Evolutionary conservation across 2,797 vertebrate species (phyloP).

Genomic region (Mus spretus): DNA sequence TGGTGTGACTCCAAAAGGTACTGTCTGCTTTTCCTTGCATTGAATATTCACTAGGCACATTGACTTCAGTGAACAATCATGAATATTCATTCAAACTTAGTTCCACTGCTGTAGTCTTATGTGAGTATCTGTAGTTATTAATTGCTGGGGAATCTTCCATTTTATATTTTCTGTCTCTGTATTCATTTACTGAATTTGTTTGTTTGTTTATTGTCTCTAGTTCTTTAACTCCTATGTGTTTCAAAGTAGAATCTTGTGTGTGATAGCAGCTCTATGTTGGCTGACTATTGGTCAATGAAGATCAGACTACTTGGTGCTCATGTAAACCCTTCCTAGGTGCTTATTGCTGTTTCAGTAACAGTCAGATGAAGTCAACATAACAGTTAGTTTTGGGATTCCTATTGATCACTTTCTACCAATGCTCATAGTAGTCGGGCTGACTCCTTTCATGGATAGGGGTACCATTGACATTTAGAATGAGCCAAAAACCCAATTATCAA

Average conservation of each 20-base stretch:
- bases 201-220: slow-evolving; percentile 43
- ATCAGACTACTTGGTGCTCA: not conserved
- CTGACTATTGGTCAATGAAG: not conserved
- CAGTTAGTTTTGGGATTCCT: not conserved
- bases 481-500: not conserved
- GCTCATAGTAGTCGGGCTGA: not conserved
- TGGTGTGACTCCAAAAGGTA: not conserved
- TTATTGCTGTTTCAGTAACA: not conserved
- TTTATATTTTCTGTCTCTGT: slow-evolving; percentile 58
- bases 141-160: not conserved
- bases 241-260: not conserved
- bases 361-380: not conserved
- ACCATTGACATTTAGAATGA: not conserved
- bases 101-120: not conserved
- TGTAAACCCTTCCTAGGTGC: fast-evolving
- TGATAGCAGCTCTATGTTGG: not conserved
- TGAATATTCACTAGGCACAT: not conserved
- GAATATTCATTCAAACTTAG: slow-evolving; percentile 11
- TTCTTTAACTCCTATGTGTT: not conserved
- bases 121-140: slow-evolving; percentile 46
- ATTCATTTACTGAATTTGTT: slow-evolving; percentile 63
- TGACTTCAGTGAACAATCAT: not conserved
- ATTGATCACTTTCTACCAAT: not conserved
- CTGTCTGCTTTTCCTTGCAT: not conserved
- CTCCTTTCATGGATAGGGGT: not conserved